These are phyloP conservation scores for Drosophila littoralis DNA, from an alignment of 1,140 invertebrate species.

Conservation along the genomic window DNA sequence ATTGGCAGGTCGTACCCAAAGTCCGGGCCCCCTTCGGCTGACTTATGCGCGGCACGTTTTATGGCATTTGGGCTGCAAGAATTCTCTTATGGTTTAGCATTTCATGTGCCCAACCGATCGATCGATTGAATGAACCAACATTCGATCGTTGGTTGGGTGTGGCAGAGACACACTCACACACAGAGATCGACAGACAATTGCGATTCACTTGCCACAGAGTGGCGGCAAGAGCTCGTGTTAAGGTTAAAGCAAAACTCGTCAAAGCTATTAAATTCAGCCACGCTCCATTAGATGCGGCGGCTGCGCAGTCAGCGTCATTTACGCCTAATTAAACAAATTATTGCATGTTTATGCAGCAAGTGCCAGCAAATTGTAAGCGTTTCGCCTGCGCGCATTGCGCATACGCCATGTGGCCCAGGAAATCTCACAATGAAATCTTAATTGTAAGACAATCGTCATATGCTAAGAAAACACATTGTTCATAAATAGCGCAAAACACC, in stretches of 20 bases:
- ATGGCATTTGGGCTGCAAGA: constrained; percentile 67
- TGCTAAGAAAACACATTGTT: constrained; percentile 49
- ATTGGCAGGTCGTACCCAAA: constrained; percentile 55
- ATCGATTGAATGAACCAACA: not conserved
- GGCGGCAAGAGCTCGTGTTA: constrained; percentile 40
- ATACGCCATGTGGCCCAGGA: constrained; percentile 73
- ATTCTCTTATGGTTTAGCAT: constrained; percentile 43
- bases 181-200: constrained; percentile 9
- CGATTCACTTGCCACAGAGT: constrained; percentile 69
- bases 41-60: constrained; percentile 51
- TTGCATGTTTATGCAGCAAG: constrained; percentile 68
- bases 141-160: constrained; percentile 41
- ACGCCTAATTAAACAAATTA: constrained; percentile 83
- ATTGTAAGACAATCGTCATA: constrained; percentile 73
- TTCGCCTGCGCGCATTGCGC: constrained; percentile 44
- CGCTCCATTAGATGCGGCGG: constrained; percentile 69
- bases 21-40: constrained; percentile 5
- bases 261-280: constrained; percentile 76
- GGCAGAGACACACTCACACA: constrained; percentile 30
- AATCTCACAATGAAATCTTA: constrained; percentile 78
- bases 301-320: constrained; percentile 68
- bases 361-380: constrained; percentile 37
- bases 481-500: constrained; percentile 73
- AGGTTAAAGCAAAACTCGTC: constrained; percentile 70
- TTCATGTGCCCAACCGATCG: constrained; percentile 5